Percentiles rank a stretch among this genome's conserved stretches.
These are phyloP conservation scores for Porites cylindrica DNA, from an alignment of 92 coral and sea anemone species.

Conservation along the genomic window DNA sequence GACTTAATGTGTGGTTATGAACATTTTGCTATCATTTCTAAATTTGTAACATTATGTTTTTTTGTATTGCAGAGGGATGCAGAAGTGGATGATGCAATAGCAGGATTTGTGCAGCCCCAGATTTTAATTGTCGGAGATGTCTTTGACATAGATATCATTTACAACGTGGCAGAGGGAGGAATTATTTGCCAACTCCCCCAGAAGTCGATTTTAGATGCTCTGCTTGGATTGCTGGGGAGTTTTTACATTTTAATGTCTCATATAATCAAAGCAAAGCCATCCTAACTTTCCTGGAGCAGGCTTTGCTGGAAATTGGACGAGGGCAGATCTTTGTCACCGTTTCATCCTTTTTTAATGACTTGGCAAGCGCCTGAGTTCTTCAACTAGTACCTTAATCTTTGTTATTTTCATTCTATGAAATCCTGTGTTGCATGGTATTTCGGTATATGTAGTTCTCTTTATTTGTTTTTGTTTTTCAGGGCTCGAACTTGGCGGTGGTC, in stretches of 20 bases:
- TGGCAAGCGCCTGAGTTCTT: slow-evolving; percentile 14
- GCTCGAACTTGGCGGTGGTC: no score
- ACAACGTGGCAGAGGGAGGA: slow-evolving; percentile 44
- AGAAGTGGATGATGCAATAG: slow-evolving; percentile 30
- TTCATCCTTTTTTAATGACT: slow-evolving; percentile 46
- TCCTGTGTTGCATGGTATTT: background rate
- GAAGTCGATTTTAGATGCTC: slow-evolving; percentile 31
- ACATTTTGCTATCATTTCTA: slow-evolving; percentile 17
- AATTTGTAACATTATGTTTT: background rate
- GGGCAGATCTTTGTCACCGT: slow-evolving; percentile 60
- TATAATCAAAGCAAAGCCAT: slow-evolving; percentile 44
- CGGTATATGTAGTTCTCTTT: background rate
- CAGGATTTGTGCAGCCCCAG: slow-evolving; percentile 52
- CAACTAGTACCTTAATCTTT: background rate
- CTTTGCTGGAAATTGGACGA: slow-evolving; percentile 57
- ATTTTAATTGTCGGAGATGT: slow-evolving; percentile 43
- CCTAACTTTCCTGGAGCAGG: slow-evolving; percentile 49
- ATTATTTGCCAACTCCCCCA: slow-evolving; percentile 50
- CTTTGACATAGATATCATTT: slow-evolving; percentile 26
- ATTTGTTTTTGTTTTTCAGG: background rate
- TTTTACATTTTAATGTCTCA: slow-evolving; percentile 39
- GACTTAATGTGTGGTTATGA: slow-evolving; percentile 7
- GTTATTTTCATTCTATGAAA: background rate
- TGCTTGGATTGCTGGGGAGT: slow-evolving; percentile 22
- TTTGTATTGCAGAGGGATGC: slow-evolving; percentile 45